A percentile compares a stretch with the other conserved stretches of the same genome.
phyloP scores from a whole-genome alignment of 2,888 invertebrate genomes.

The Caenorhabditis uteleia region DNA sequence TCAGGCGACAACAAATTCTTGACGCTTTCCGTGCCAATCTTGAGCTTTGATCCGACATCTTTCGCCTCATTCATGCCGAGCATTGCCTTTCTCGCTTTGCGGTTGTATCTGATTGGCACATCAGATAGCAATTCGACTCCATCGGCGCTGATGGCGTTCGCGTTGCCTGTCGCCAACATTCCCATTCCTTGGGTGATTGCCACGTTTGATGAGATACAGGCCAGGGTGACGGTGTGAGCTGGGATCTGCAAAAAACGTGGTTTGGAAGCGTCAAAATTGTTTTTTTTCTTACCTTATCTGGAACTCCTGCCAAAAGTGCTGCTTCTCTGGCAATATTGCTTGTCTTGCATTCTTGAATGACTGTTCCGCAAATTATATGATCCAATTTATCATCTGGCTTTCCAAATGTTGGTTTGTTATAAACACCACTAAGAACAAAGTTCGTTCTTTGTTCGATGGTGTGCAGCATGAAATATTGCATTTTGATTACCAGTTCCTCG shows the following conservation, averaged over 20 bases:
- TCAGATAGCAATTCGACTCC: conserved; percentile 99
- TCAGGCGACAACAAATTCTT: conserved; percentile 71
- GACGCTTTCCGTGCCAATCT: conserved; percentile 54
- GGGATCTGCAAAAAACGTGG: conserved; percentile 80
- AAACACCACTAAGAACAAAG: no score
- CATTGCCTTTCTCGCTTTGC: conserved; percentile 73
- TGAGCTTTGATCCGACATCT: conserved; percentile 33
- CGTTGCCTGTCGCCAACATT: conserved; percentile 79
- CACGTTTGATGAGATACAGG: conserved; percentile 92
- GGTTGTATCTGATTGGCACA: conserved; percentile 87
- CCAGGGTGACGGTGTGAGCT: conserved; percentile 97
- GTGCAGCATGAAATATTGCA: no score
- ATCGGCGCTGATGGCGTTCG: conserved; percentile 90
- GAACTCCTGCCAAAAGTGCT: conserved; percentile 66
- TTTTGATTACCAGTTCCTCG: no score
- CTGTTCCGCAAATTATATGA: conserved; percentile 92
- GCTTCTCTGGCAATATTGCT: conserved; percentile 75
- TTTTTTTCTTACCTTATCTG: no score
- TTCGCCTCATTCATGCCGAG: conserved; percentile 79
- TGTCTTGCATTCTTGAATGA: conserved; percentile 87
- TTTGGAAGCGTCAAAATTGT: no score
- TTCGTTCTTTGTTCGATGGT: no score
- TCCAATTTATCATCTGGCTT: conserved; percentile 79
- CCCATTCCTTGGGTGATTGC: conserved; percentile 61
- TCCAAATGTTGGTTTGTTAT: no score